Conservation (phyloP, 2,113 vertebrate genomes). For the Synchiropus splendidus region DNA sequence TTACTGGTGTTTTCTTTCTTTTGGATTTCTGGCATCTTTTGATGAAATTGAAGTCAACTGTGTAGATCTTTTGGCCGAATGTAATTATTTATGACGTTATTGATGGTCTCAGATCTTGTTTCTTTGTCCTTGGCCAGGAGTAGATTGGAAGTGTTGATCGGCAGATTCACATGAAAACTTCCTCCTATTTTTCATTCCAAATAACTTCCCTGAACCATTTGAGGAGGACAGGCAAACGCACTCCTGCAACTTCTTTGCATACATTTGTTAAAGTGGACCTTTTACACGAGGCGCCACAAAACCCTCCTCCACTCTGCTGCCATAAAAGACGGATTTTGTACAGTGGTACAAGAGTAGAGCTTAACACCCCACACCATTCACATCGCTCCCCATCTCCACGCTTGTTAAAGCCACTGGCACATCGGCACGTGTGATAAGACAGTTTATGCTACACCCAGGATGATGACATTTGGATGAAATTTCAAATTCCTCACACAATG, state of each 20-base stretch:
- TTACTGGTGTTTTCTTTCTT: no score
- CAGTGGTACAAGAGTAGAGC: conserved; percentile 26
- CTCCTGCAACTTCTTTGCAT: conserved; percentile 26
- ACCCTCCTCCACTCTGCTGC: conserved; percentile 23
- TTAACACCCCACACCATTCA: conserved; percentile 24
- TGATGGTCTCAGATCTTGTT: no score
- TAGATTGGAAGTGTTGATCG: no score
- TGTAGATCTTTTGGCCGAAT: no score
- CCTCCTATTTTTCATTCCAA: no score
- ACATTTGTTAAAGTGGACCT: conserved; percentile 20
- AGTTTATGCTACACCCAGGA: conserved; percentile 45
- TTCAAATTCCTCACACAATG: conserved; percentile 43
- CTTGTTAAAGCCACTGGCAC: conserved; percentile 47
- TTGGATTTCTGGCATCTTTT: no score
- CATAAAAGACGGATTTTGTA: conserved; percentile 35
- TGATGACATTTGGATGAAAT: conserved; percentile 63
- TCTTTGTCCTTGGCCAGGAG: no score
- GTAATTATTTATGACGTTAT: no score
- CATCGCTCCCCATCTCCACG: conserved; percentile 43
- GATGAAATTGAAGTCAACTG: no score
- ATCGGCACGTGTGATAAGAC: conserved; percentile 40
- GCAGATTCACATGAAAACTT: no score
- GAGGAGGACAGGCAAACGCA: background rate
- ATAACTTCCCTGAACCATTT: background rate
- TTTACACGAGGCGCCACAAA: conserved; percentile 22